Conservation (phyloP, 2,888 invertebrate species). For the Metallyticus violacea region DNA sequence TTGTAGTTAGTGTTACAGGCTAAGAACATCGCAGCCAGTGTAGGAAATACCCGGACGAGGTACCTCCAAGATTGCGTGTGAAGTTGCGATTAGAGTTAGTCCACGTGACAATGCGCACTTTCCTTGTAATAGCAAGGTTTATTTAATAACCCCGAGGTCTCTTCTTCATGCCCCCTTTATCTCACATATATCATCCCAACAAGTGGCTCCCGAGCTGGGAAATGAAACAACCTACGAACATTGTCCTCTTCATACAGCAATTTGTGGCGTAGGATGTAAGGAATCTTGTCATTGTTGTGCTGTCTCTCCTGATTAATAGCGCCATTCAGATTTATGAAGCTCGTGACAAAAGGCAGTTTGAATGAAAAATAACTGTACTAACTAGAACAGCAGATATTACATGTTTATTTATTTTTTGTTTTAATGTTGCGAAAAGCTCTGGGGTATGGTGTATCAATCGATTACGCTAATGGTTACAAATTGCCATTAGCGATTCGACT, state of each 20-base stretch:
- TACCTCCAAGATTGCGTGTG: neutral
- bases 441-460: neutral
- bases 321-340: neutral
- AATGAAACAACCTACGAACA: neutral
- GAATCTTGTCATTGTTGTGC: neutral
- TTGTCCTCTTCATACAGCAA: neutral
- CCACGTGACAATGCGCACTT: conserved; percentile 1
- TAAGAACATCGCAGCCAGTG: neutral
- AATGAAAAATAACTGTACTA: neutral
- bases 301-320: neutral
- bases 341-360: neutral
- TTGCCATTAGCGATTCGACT: neutral
- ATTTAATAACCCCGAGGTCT: neutral
- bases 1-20: too few species aligned
- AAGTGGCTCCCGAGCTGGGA: too few species aligned
- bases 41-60: neutral
- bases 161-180: neutral
- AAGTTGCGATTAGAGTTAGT: neutral
- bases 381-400: neutral
- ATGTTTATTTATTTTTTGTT: neutral
- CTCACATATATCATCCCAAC: neutral
- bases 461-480: neutral
- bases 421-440: neutral
- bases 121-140: neutral
- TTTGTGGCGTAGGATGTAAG: neutral